phyloP scores from a whole-genome alignment of 2,797 vertebrate species.

The Salarias fasciatus region DNA sequence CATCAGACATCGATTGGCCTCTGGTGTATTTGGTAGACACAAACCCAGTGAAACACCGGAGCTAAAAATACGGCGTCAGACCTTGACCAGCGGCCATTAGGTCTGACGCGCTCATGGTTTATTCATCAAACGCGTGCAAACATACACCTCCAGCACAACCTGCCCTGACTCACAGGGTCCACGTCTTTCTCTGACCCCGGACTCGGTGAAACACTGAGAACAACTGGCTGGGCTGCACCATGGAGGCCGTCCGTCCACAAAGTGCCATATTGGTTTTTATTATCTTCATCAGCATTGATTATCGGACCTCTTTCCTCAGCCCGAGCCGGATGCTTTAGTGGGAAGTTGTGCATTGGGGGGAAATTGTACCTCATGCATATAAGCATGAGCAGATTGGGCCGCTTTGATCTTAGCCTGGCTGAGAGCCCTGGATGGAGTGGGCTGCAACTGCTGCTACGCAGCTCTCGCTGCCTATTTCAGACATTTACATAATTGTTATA shows the following conservation, averaged over 20 bases:
- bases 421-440: constrained; percentile 66
- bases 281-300: constrained; percentile 27
- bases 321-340: constrained; percentile 51
- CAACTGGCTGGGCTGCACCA: not conserved
- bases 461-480: constrained; percentile 60
- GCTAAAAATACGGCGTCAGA: constrained; percentile 60
- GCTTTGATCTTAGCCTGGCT: constrained; percentile 73
- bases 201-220: not conserved
- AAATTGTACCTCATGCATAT: constrained; percentile 69
- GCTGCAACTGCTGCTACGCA: constrained; percentile 49
- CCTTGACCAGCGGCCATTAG: constrained; percentile 52
- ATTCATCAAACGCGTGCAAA: constrained; percentile 57
- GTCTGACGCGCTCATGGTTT: constrained; percentile 62
- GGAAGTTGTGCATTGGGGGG: constrained; percentile 59
- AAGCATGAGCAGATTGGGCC: constrained; percentile 74
- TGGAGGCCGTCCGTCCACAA: not conserved
- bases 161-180: constrained; percentile 29
- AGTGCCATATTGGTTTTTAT: constrained; percentile 11
- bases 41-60: constrained; percentile 36
- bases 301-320: constrained; percentile 19
- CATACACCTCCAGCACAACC: constrained; percentile 34
- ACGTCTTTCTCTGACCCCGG: constrained; percentile 15
- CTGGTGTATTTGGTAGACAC: constrained; percentile 33
- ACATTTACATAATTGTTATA: constrained; percentile 74
- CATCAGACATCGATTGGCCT: constrained; percentile 59